Base-by-base conservation (phyloP, 2,888 invertebrate genomes). In the Didymodactylos carnosus region DNA sequence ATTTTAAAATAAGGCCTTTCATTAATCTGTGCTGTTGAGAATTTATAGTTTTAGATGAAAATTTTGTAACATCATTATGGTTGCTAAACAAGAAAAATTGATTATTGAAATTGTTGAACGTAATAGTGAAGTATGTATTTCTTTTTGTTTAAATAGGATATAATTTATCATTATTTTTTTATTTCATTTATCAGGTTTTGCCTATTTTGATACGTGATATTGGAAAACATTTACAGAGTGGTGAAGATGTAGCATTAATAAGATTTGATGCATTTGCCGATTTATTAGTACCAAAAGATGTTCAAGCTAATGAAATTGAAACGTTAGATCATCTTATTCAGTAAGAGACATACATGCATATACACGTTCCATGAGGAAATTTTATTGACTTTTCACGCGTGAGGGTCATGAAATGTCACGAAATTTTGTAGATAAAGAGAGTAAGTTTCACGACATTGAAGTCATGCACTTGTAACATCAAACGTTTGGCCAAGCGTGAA, bases 251-350 rank as follows among this genome's bases (percentile, higher is more conserved):
- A 73, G 87, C 88, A 1, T 84, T 94, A 74, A 83, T 94, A 41
- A 93, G 94, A 82, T 88, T 94, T 78, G 94, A 94, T 83, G 91
- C 93, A 0, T 94, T 94, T 84, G 93, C 93, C 8, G 94, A 94
- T 80, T 87, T 94, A 87, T 87, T 92, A 23, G 87, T 93, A 78
- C 90, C 92, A 49, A 87, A 88, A 77, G 86, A 88, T 77, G 87
- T 93, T 86, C 86, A 87, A 75, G 89, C 91, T 11, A 88, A 88
- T 76, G 87, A 86, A 62, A 62, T 62, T 13, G 27, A n/a, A 62
- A 62, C 62, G 35, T 11, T 35, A n/a, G 35, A 62, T 62, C 62
- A 62, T 62, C 62, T 62, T 62, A 14, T 62, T 19, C 35, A 35
- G 62, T 62, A 62, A 35, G 35, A 35, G 35, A 23, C 2, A 69